Conservation (phyloP, 1,140 invertebrate genomes). For the Calycopis cecrops region DNA sequence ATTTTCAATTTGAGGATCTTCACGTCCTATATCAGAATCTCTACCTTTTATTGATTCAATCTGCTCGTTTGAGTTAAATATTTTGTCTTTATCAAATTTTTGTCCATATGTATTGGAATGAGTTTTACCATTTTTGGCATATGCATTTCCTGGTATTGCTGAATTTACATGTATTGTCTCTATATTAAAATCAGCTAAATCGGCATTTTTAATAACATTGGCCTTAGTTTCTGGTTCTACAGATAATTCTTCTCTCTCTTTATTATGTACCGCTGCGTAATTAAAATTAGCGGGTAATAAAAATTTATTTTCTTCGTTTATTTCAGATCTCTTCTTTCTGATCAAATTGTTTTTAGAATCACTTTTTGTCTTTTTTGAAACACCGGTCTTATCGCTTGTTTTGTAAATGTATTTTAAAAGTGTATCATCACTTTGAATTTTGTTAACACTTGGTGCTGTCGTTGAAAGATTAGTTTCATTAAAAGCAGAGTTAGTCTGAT, state of each 20-base stretch:
- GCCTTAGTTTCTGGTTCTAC: conserved; percentile 21
- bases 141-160: background rate
- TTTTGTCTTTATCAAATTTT: conserved; percentile 1
- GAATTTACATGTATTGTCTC: conserved; percentile 32
- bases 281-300: conserved; percentile 34
- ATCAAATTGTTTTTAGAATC: conserved; percentile 45
- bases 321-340: conserved; percentile 43
- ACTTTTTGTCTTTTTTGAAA: conserved; percentile 38
- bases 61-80: no score
- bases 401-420: conserved; percentile 42
- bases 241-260: conserved; percentile 28
- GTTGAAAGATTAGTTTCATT: no score
- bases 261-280: conserved; percentile 37
- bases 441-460: conserved; percentile 9
- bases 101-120: background rate
- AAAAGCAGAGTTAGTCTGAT: no score
- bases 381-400: conserved; percentile 29
- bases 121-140: background rate
- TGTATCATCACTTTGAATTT: conserved; percentile 29
- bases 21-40: no score
- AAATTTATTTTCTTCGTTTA: background rate
- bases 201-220: conserved; percentile 36
- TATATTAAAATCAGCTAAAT: conserved; percentile 58
- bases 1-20: no score
- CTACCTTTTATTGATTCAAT: no score